Percentiles rank a stretch among this genome's conserved stretches.
These are phyloP conservation scores for Dendropsophus ebraccatus DNA, from an alignment of 2,113 vertebrate genomes.

Conservation along the genomic window DNA sequence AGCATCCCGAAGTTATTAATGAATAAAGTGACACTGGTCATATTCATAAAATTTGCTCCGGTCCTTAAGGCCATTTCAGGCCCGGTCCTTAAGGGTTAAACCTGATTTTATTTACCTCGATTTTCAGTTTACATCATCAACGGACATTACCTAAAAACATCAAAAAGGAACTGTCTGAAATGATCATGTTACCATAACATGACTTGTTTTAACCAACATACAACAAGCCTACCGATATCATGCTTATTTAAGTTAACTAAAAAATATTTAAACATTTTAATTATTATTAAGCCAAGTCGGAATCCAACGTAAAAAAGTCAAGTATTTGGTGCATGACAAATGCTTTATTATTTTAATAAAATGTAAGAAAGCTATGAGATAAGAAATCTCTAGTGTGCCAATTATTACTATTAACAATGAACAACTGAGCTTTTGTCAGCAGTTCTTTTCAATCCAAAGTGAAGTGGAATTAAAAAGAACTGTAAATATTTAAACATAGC, in stretches of 20 bases:
- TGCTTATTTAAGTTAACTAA: background rate
- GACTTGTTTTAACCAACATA: background rate
- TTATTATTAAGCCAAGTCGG: slow-evolving; percentile 20
- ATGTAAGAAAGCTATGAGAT: slow-evolving; percentile 28
- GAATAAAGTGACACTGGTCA: too few relatives aligned
- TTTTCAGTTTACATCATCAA: background rate
- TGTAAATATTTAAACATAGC: background rate
- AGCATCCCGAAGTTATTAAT: too few relatives aligned
- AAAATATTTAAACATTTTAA: slow-evolving; percentile 15
- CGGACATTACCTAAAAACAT: background rate
- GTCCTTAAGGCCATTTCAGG: too few relatives aligned
- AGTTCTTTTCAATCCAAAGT: slow-evolving; percentile 5
- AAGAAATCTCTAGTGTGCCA: slow-evolving; percentile 44
- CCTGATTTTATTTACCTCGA: too few relatives aligned
- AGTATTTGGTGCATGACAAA: slow-evolving; percentile 50
- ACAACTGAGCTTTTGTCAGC: slow-evolving; percentile 33
- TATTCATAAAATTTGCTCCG: too few relatives aligned
- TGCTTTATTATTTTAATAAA: slow-evolving; percentile 46
- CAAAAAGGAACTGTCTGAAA: background rate
- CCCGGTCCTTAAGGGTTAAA: too few relatives aligned
- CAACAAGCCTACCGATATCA: background rate
- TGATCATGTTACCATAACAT: background rate
- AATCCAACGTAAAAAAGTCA: slow-evolving; percentile 49
- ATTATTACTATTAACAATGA: slow-evolving; percentile 53
- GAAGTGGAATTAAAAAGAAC: slow-evolving; percentile 11